Conservation (phyloP, 1,140 invertebrate species). For the Rhynchophorus ferrugineus region DNA sequence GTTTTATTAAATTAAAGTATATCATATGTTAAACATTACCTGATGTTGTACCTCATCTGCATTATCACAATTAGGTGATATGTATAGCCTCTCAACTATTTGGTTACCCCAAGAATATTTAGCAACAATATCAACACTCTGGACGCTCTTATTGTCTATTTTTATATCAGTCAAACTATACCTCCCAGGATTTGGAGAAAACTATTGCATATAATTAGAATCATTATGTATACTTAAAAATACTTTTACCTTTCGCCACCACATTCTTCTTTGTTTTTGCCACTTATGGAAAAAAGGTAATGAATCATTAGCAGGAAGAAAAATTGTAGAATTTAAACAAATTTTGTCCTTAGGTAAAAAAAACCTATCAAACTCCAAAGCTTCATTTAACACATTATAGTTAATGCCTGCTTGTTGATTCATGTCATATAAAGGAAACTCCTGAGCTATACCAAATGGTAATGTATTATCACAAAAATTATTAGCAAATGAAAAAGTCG, state of each 20-base stretch:
- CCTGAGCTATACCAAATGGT: conserved; percentile 50
- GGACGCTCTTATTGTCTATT: conserved; percentile 32
- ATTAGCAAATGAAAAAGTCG: conserved; percentile 39
- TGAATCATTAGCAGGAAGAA: conserved; percentile 38
- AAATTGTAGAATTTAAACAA: conserved; percentile 37
- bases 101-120: conserved; percentile 44
- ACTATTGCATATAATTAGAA: conserved; percentile 43
- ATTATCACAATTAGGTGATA: conserved; percentile 12
- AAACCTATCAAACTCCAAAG: conserved; percentile 20
- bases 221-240: background rate
- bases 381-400: conserved; percentile 15
- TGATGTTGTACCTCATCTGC: conserved; percentile 13
- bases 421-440: too few relatives aligned
- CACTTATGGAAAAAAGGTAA: conserved; percentile 57
- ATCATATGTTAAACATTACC: too few relatives aligned
- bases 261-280: conserved; percentile 67
- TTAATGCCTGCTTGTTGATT: too few relatives aligned
- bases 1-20: too few relatives aligned
- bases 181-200: conserved; percentile 57
- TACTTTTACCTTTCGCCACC: conserved; percentile 64
- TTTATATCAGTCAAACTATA: conserved; percentile 51
- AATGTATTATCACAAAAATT: conserved; percentile 33
- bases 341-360: conserved; percentile 14
- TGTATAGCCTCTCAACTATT: conserved; percentile 35
- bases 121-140: conserved; percentile 46